Conservation (phyloP, 2,113 vertebrate genomes). For the Nesogale talazaci region DNA sequence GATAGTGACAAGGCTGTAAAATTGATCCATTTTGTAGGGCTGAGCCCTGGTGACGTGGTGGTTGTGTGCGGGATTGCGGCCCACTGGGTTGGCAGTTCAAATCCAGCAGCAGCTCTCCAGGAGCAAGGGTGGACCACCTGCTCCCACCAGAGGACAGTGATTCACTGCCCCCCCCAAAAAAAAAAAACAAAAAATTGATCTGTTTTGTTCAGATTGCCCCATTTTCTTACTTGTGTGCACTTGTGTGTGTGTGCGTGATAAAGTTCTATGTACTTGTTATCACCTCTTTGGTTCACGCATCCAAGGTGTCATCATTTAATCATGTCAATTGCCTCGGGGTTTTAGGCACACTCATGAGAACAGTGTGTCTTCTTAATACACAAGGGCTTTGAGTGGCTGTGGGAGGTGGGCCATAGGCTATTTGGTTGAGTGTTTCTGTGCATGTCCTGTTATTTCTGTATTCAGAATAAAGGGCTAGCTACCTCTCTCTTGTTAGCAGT, state of each 20-base stretch:
- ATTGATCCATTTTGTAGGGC: not conserved
- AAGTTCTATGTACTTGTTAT: not conserved
- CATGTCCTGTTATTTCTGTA: conserved; percentile 36
- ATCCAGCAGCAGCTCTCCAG: too few species aligned
- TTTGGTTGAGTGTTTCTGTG: not conserved
- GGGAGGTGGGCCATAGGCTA: not conserved
- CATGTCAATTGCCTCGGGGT: not conserved
- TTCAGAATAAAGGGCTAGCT: conserved; percentile 52
- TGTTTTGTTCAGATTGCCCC: not conserved
- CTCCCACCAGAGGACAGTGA: too few species aligned
- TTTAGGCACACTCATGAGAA: not conserved
- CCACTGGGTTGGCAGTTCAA: too few species aligned
- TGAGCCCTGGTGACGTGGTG: too few species aligned
- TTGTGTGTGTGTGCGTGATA: not conserved
- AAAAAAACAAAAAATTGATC: not conserved
- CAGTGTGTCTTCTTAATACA: not conserved
- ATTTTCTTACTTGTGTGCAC: not conserved
- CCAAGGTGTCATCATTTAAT: conserved; percentile 8
- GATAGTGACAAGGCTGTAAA: not conserved
- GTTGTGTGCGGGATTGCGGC: too few species aligned
- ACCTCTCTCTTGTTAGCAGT: not conserved
- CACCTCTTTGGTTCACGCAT: not conserved
- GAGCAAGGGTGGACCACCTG: too few species aligned
- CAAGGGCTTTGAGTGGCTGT: not conserved
- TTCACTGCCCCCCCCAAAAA: too few species aligned